Conservation (phyloP, 2,888 invertebrate genomes). For the Pardosa pseudoannulata region DNA sequence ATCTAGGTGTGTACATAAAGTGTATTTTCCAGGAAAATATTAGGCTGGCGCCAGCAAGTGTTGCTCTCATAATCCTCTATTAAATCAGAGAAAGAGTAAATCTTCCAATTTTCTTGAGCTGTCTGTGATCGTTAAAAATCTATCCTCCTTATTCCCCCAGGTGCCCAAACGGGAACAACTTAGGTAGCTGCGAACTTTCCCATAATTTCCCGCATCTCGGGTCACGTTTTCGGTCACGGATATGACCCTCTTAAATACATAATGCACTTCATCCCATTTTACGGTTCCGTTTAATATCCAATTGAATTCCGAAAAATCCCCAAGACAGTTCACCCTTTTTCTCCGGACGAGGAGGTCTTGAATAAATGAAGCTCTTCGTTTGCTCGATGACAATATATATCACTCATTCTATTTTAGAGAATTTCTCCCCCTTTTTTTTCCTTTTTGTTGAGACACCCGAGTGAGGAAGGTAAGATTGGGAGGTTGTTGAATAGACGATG, state of each 20-base stretch:
- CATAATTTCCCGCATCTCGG: slow-evolving; percentile 16
- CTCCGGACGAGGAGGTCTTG: too few relatives aligned
- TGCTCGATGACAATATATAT: background rate
- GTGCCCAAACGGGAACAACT: background rate
- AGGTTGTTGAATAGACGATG: background rate
- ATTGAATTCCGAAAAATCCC: background rate
- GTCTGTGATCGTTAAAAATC: background rate
- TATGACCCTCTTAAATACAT: slow-evolving; percentile 38
- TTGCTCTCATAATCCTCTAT: too few relatives aligned
- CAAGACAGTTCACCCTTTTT: background rate
- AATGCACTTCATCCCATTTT: background rate
- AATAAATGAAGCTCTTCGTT: background rate
- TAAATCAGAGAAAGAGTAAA: too few relatives aligned
- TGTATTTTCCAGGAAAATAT: too few relatives aligned
- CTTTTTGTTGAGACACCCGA: background rate
- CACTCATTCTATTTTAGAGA: background rate
- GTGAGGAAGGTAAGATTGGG: background rate
- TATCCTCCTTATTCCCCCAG: background rate
- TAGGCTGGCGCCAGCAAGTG: too few relatives aligned
- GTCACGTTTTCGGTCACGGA: slow-evolving; percentile 56
- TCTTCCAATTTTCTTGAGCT: too few relatives aligned
- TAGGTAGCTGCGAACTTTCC: slow-evolving; percentile 26
- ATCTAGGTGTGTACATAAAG: too few relatives aligned
- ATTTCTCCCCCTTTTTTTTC: background rate
- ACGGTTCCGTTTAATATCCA: slow-evolving; percentile 6